These are phyloP conservation scores for Emydura subglobosa DNA, from an alignment of 2,113 vertebrate species.

Conservation along the genomic window DNA sequence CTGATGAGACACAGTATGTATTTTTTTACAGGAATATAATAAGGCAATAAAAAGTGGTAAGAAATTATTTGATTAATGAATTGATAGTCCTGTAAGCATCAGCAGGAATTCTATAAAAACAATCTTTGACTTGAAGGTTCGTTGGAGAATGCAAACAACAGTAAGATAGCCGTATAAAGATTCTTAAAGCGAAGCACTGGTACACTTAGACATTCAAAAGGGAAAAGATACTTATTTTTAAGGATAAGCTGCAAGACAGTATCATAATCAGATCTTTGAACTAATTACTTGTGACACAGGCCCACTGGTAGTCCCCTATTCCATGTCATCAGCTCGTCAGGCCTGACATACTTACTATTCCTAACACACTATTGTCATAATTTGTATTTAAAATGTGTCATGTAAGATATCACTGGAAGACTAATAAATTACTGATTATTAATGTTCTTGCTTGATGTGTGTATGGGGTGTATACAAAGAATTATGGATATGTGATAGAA, in stretches of 20 bases:
- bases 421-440: background rate
- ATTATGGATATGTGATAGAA: background rate
- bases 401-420: background rate
- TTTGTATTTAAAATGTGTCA: background rate
- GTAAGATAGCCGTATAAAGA: constrained; percentile 12
- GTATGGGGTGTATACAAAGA: background rate
- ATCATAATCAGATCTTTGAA: background rate
- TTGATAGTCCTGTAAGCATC: constrained; percentile 53
- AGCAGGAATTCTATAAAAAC: constrained; percentile 30
- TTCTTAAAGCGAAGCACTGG: background rate
- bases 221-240: constrained; percentile 4
- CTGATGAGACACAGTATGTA: constrained; percentile 43
- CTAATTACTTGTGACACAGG: background rate
- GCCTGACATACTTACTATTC: background rate
- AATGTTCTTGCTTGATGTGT: background rate
- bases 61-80: constrained; percentile 62
- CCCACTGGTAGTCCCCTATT: background rate
- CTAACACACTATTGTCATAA: background rate
- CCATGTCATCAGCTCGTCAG: background rate
- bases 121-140: constrained; percentile 48
- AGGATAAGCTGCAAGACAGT: background rate
- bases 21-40: constrained; percentile 39
- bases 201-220: background rate
- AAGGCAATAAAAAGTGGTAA: constrained; percentile 39
- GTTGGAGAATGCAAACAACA: constrained; percentile 17